phyloP scores from a whole-genome alignment of 2,888 invertebrate genomes.

The Trichopoda pennipes region DNA sequence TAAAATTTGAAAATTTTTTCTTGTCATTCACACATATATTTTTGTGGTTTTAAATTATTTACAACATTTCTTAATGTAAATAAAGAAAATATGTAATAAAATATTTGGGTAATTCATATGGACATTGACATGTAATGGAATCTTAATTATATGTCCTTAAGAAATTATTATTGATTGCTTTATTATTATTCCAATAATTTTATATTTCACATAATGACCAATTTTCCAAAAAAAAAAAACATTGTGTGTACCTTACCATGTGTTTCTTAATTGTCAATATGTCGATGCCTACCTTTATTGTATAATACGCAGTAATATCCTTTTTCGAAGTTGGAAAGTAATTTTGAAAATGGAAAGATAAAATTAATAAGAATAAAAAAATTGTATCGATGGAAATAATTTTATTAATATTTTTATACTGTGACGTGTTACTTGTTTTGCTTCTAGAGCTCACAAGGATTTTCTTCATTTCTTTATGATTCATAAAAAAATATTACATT shows the following conservation, averaged over 20 bases:
- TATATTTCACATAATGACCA: neutral
- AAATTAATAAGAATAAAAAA: too few relatives aligned
- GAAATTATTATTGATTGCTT: neutral
- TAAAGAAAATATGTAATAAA: slow-evolving; percentile 8
- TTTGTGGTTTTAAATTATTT: slow-evolving; percentile 10
- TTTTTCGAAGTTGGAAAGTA: too few relatives aligned
- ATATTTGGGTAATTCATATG: neutral
- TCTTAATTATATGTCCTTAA: neutral
- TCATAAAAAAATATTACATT: too few relatives aligned
- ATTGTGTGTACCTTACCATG: neutral
- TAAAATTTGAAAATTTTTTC: slow-evolving; percentile 18
- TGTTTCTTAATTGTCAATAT: neutral
- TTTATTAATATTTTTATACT: too few relatives aligned
- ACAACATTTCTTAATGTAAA: neutral
- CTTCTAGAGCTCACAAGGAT: too few relatives aligned
- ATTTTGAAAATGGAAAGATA: too few relatives aligned
- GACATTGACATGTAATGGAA: neutral
- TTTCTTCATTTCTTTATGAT: too few relatives aligned
- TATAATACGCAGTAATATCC: neutral
- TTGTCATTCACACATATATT: slow-evolving; percentile 43
- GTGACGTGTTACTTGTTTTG: too few relatives aligned
- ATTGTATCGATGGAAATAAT: too few relatives aligned
- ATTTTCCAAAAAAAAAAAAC: neutral
- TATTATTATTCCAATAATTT: neutral
- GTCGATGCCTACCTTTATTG: neutral